Conservation (phyloP, 2,113 vertebrate genomes). For the Colius striatus region DNA sequence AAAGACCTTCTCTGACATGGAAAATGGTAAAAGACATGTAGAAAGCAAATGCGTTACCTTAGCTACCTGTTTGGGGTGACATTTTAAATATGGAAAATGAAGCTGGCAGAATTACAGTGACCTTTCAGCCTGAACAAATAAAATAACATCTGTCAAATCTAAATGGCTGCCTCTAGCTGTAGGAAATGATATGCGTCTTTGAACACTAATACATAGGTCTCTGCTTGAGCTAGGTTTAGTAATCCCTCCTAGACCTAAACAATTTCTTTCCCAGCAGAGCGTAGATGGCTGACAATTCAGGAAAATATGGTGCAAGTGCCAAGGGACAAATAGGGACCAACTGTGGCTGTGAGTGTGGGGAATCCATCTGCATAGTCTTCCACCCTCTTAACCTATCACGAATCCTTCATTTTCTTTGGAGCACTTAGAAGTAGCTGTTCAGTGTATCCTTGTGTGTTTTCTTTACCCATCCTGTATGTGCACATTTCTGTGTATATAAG, state of each 20-base stretch:
- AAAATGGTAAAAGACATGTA: constrained; percentile 53
- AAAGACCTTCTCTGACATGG: constrained; percentile 66
- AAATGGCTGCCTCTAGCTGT: constrained; percentile 50
- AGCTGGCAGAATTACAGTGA: constrained; percentile 68
- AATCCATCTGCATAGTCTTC: background rate
- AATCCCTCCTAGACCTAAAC: background rate
- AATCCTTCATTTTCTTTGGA: background rate
- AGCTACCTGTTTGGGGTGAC: constrained; percentile 66
- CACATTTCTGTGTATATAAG: background rate
- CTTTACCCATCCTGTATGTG: accelerated
- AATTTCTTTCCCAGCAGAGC: background rate
- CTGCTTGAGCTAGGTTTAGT: background rate
- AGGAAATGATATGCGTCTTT: constrained; percentile 34
- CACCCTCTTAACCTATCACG: background rate
- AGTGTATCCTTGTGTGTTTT: background rate
- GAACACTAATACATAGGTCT: background rate
- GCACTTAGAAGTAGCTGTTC: background rate
- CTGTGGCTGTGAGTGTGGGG: accelerated
- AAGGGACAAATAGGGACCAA: background rate
- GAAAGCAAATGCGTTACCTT: constrained; percentile 63
- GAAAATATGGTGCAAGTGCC: background rate
- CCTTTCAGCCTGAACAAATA: constrained; percentile 71
- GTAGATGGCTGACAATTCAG: background rate
- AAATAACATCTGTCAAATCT: constrained; percentile 67
- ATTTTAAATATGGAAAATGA: constrained; percentile 71